phyloP scores from a whole-genome alignment of 2,797 vertebrate genomes.

The Tokudaia tokunoshimensis region DNA sequence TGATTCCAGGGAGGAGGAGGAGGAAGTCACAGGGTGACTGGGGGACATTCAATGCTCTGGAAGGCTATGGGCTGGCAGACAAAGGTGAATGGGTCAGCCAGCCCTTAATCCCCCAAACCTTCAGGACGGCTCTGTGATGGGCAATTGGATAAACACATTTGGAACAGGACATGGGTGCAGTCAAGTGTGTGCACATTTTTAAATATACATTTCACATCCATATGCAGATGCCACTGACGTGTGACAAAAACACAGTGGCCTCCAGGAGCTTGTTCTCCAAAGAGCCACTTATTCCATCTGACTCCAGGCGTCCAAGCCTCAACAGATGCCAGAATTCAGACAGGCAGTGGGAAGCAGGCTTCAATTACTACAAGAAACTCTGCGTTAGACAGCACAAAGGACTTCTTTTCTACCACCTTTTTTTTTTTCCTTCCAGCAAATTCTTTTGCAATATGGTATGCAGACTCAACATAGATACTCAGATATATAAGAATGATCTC shows the following conservation, averaged over 20 bases:
- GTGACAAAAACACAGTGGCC: constrained; percentile 78
- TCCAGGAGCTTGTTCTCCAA: constrained; percentile 75
- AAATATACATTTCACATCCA: constrained; percentile 81
- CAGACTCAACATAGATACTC: not conserved
- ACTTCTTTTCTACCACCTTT: constrained; percentile 34
- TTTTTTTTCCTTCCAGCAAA: not conserved
- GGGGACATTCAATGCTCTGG: not conserved
- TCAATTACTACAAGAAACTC: constrained; percentile 18
- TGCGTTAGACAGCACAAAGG: constrained; percentile 20
- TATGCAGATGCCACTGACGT: constrained; percentile 78
- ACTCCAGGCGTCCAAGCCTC: constrained; percentile 69
- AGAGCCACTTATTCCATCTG: constrained; percentile 83
- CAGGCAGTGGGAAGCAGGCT: constrained; percentile 33
- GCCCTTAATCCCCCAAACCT: not conserved
- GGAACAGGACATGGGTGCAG: constrained; percentile 51
- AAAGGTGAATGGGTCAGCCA: constrained; percentile 19
- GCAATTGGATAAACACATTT: constrained; percentile 76
- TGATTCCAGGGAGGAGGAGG: not conserved
- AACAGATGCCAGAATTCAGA: constrained; percentile 62
- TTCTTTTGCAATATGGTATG: not conserved
- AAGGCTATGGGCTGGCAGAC: not conserved
- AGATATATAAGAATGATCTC: not conserved
- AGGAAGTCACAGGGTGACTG: not conserved
- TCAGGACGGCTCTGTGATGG: constrained; percentile 19
- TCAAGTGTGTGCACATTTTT: constrained; percentile 77